Percentiles rank a stretch among this genome's conserved stretches.
These are phyloP conservation scores for Sebastes taczanowskii DNA, from an alignment of 2,797 vertebrate species.

Conservation along the genomic window DNA sequence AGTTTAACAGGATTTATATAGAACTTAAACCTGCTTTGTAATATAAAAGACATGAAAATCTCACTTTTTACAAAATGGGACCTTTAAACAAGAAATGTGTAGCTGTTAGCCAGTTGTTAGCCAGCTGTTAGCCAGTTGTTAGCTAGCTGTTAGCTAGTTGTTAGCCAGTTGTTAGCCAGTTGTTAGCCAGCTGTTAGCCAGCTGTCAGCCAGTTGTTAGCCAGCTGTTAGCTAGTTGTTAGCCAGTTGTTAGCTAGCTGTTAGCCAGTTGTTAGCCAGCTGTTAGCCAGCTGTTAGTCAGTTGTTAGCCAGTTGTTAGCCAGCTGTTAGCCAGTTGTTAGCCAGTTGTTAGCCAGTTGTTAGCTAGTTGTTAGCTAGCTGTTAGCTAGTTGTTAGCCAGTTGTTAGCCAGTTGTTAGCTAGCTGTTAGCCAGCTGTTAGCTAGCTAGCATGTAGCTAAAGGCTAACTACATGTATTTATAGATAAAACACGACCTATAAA, in stretches of 20 bases:
- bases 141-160: fast-evolving
- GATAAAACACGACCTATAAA: neutral
- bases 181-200: no score
- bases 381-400: fast-evolving
- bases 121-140: fast-evolving
- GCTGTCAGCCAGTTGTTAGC: no score
- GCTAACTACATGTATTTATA: neutral
- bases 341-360: fast-evolving
- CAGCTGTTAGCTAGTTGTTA: fast-evolving
- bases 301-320: fast-evolving
- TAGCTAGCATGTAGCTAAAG: neutral
- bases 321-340: fast-evolving
- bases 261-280: fast-evolving
- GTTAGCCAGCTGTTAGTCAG: fast-evolving
- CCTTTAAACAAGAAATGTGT: no score
- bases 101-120: no score
- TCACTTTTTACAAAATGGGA: no score
- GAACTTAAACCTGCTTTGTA: no score
- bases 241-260: fast-evolving
- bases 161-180: no score
- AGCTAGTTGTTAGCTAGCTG: fast-evolving
- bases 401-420: no score
- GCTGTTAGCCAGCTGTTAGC: fast-evolving
- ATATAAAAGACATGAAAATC: no score
- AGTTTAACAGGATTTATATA: no score